Base-by-base conservation (phyloP, 1,140 invertebrate species). In the Meteorus sp. region DNA sequence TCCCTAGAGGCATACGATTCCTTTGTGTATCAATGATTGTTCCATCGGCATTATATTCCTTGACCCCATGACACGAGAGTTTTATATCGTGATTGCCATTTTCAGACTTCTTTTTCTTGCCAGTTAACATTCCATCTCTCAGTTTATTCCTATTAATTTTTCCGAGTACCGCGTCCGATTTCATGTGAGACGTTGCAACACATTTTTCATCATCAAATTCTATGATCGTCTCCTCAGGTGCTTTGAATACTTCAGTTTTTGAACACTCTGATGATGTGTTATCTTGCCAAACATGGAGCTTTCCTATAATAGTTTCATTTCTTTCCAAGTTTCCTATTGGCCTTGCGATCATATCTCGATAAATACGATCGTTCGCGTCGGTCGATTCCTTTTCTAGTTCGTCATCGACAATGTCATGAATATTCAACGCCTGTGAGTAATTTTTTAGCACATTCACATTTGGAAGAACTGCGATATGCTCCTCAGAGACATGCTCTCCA, bases 1-100 rank as follows among this genome's bases (percentile, higher is more conserved):
- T 77, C 37, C 64, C 65, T n/a, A 79, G 59, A 11, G 76, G 76
- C 48, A 70, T 72, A 47, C 76, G 73, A 64, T 60, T 62, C 71
- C 76, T 37, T 11, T 6, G 43, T 58, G 64, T 62, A 52, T 65
- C 37, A 47, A 51, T 8, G 9, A 3, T 39, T 15, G 15, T 20
- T 56, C 23, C 23, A 56, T 37, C 17, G 13, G 9, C 19, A 27
- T 15, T 63, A 3, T 53, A 67, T n/a, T 45, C 19, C 33, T 59
- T 65, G 23, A 61, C 55, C 17, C 66, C 65, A 5, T 67, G 61
- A 13, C 35, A 13, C 29, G 20, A 1, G 31, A 33, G 22, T 53
- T 66, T 72, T 7, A 22, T 20, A 45, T 65, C 61, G 35, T 31
- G 19, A 25, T 61, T 69, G n/a, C n/a, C 0, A 27, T 1, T 8